These are phyloP conservation scores for Apodemia mormo DNA, from an alignment of 2,888 invertebrate species.

Conservation along the genomic window DNA sequence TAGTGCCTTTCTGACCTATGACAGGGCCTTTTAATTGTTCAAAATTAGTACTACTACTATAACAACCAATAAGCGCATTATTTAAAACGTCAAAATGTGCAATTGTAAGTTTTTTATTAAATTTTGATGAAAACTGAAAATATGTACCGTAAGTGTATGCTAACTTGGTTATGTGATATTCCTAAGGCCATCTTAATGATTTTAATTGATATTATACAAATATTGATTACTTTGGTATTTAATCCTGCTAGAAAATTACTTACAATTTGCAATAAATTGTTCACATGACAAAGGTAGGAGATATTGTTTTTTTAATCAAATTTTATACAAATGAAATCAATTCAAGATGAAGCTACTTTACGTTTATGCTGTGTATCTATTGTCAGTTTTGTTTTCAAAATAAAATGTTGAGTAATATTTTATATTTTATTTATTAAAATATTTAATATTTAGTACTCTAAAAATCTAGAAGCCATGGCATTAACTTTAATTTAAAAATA, in stretches of 20 bases:
- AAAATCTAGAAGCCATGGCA: too few species aligned
- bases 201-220: too few species aligned
- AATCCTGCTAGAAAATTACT: too few species aligned
- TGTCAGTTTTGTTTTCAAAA: not conserved
- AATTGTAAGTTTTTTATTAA: not conserved
- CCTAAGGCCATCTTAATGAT: too few species aligned
- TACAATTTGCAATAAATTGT: too few species aligned
- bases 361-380: not conserved
- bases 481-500: too few species aligned
- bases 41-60: not conserved
- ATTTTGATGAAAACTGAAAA: not conserved
- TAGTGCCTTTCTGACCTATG: conserved; percentile 1
- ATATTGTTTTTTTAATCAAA: too few species aligned
- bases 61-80: not conserved
- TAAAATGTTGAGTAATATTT: not conserved
- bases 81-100: not conserved
- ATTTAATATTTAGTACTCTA: too few species aligned
- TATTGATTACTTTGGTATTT: too few species aligned
- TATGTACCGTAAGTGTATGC: not conserved
- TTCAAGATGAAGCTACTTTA: not conserved
- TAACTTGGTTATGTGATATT: too few species aligned
- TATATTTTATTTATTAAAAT: not conserved
- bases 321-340: too few species aligned
- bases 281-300: too few species aligned
- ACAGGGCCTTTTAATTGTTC: not conserved